Conservation (phyloP, 2,888 invertebrate genomes). For the Anthoptus insignis region DNA sequence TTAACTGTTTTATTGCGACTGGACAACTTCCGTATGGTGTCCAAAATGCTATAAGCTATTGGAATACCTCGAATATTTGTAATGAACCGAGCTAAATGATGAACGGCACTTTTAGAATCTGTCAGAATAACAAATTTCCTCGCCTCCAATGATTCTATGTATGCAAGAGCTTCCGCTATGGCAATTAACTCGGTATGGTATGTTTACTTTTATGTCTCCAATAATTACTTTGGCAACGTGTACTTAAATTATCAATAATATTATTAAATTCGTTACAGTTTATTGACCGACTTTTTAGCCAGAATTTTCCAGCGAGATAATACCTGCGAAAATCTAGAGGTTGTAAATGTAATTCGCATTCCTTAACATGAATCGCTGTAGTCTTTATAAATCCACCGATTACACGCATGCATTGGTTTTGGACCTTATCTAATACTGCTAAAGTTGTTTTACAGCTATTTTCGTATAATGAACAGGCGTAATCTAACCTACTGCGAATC, state of each 20-base stretch:
- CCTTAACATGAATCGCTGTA: conserved; percentile 31
- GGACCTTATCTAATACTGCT: conserved; percentile 27
- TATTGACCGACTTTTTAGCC: conserved; percentile 10
- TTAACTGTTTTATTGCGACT: neutral
- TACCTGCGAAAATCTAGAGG: conserved; percentile 22
- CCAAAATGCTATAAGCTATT: neutral
- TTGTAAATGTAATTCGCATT: conserved; percentile 28
- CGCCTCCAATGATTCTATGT: conserved; percentile 12
- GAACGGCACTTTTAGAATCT: conserved; percentile 38
- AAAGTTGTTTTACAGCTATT: conserved; percentile 17
- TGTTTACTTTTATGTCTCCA: neutral
- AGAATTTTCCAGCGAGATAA: conserved; percentile 31
- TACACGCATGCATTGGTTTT: conserved; percentile 31
- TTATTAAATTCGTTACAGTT: neutral
- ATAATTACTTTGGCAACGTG: neutral
- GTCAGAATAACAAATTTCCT: conserved; percentile 31
- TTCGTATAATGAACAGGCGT: conserved; percentile 27
- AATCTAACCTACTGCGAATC: conserved; percentile 35
- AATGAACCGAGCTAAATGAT: conserved; percentile 39
- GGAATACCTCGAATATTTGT: conserved; percentile 1
- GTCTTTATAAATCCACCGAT: conserved; percentile 34
- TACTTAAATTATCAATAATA: neutral
- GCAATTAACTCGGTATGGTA: conserved; percentile 10
- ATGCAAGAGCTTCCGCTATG: conserved; percentile 29
- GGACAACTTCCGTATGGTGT: neutral